Evolutionary conservation across 2,888 invertebrate genomes (phyloP), one percentile per base, ranked within the genome.

Genomic region (Oxyscelio sp.): DNA sequence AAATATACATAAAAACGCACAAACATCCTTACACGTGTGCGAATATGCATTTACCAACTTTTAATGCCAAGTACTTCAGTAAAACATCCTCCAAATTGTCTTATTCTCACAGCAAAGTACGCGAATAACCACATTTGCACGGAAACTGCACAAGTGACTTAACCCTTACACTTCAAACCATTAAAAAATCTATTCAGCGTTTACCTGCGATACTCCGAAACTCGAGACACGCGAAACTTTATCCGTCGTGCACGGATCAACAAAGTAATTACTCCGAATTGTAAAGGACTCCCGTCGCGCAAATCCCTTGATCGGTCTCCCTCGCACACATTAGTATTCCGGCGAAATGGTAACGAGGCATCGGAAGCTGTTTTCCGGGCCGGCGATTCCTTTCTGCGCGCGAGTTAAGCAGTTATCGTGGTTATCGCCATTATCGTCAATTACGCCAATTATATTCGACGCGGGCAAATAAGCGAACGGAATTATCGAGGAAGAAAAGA

Each of bases 351-450:
- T 78, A 81, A 77, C 66, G 78, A 81, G 61, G 68, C 71, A 81
- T 80, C 66, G 22, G 78, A 70, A 54, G 73, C 71, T 45, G 80
- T 85, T 85, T 85, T 85, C 80, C 80, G 68, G 77, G 48, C 77
- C 73, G 78, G 63, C 78, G 81, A 78, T 8, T 85, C 85, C 78
- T 85, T 80, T 81, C 68, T 81, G 40, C 59, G 61, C 75, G 54
- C 66, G 66, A 83, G 71, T 65, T 79, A 79, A 80, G 79, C 81
- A 74, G 68, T 80, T 84, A 54, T 58, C 74, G 80, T 70, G 68
- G 78, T 77, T 85, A 77, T 83, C 77, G 78, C 59, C 80, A 78
- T 83, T 81, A 85, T 81, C 83, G 81, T 74, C 80, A 85, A 83
- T 83, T 86, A 82, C 74, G 50, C 65, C 81, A 81, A 83, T 83